Evolutionary conservation across 2,888 invertebrate species (phyloP).

Genomic region (Chaetogeoica ovagalla): DNA sequence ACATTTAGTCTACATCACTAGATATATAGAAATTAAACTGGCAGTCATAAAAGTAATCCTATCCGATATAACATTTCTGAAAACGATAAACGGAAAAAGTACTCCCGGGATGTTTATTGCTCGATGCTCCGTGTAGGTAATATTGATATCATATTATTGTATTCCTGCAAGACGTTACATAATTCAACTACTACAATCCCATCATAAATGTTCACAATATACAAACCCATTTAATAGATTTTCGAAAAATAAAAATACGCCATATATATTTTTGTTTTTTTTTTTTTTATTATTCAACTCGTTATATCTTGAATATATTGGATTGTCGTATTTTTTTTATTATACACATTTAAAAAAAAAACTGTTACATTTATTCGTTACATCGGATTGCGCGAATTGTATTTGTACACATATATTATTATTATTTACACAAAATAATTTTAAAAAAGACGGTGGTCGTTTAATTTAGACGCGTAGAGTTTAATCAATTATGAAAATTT

Average conservation of each 20-base stretch:
- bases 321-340: too few species aligned
- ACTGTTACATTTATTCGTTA: too few species aligned
- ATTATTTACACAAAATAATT: background rate
- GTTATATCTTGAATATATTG: background rate
- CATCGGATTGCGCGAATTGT: background rate
- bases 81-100: slow-evolving; percentile 14
- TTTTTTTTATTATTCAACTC: background rate
- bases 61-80: slow-evolving; percentile 41
- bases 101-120: slow-evolving; percentile 42
- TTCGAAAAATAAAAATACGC: slow-evolving; percentile 10
- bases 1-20: slow-evolving; percentile 9
- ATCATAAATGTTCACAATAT: slow-evolving; percentile 20
- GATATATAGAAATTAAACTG: slow-evolving; percentile 25
- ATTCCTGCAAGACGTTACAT: slow-evolving; percentile 18
- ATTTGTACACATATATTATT: background rate
- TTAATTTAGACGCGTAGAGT: too few species aligned
- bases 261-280: too few species aligned
- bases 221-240: slow-evolving; percentile 9
- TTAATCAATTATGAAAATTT: too few species aligned
- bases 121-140: background rate
- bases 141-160: slow-evolving; percentile 34
- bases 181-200: slow-evolving; percentile 30
- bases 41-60: slow-evolving; percentile 44
- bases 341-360: too few species aligned
- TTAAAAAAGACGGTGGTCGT: background rate